These are phyloP conservation scores for Borostomias antarcticus DNA, from an alignment of 2,797 vertebrate genomes.

Conservation along the genomic window DNA sequence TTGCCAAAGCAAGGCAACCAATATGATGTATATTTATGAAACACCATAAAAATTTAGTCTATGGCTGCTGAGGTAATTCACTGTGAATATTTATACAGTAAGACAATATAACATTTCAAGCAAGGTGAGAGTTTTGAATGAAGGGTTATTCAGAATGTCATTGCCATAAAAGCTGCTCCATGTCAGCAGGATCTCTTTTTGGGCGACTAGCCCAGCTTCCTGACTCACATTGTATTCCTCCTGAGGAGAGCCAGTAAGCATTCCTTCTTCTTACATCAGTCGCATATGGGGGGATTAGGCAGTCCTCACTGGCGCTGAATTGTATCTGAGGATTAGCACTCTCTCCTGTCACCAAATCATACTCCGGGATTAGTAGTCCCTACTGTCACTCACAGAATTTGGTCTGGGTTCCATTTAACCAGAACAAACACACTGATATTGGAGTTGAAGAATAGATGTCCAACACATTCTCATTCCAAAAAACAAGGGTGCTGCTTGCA, in stretches of 20 bases:
- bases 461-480: too few species aligned
- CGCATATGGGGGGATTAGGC: conserved; percentile 56
- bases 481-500: too few species aligned
- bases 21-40: not conserved
- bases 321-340: conserved; percentile 66
- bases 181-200: not conserved
- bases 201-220: not conserved
- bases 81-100: not conserved
- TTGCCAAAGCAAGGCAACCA: not conserved
- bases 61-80: not conserved
- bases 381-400: conserved; percentile 51
- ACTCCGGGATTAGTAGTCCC: conserved; percentile 64
- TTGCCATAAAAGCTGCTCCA: not conserved
- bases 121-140: not conserved
- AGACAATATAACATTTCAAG: not conserved
- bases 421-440: not conserved
- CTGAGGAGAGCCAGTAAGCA: conserved; percentile 37
- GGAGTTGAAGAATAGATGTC: too few species aligned
- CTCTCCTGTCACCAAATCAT: conserved; percentile 67
- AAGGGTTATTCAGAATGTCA: too few species aligned
- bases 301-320: conserved; percentile 59
- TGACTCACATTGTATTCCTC: conserved; percentile 10
- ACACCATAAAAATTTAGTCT: not conserved
- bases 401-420: conserved; percentile 16
- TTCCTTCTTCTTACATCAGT: conserved; percentile 48